phyloP scores from a whole-genome alignment of 2,113 vertebrate species.

The Perca schrenkii region DNA sequence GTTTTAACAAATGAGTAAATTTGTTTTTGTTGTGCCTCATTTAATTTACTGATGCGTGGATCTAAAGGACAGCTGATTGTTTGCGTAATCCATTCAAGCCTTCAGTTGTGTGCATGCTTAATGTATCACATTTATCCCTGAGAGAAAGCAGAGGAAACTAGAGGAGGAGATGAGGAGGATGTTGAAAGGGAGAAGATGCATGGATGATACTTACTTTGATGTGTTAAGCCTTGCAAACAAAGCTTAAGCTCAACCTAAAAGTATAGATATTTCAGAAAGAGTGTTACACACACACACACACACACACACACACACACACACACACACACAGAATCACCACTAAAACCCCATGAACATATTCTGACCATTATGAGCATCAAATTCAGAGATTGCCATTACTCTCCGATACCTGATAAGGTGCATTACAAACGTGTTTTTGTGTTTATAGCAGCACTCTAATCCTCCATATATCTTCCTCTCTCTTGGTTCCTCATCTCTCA shows the following conservation, averaged over 20 bases:
- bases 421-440: slow-evolving; percentile 60
- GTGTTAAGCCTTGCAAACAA: slow-evolving; percentile 52
- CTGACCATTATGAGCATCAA: slow-evolving; percentile 14
- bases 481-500: slow-evolving; percentile 34
- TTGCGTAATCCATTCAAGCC: slow-evolving; percentile 44
- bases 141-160: slow-evolving; percentile 28
- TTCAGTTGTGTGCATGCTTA: slow-evolving; percentile 20
- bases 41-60: slow-evolving; percentile 25
- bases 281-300: neutral
- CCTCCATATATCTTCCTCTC: slow-evolving; percentile 44
- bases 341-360: neutral
- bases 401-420: slow-evolving; percentile 59
- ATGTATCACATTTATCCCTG: slow-evolving; percentile 21
- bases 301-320: neutral
- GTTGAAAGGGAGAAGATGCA: slow-evolving; percentile 30
- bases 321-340: slow-evolving; percentile 5
- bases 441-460: slow-evolving; percentile 43
- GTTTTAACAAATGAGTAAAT: slow-evolving; percentile 28
- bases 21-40: slow-evolving; percentile 29
- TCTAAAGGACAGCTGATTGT: slow-evolving; percentile 42
- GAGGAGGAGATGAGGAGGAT: slow-evolving; percentile 18
- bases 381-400: slow-evolving; percentile 41
- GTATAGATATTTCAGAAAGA: slow-evolving; percentile 33
- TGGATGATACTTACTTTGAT: slow-evolving; percentile 57
- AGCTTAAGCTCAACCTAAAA: slow-evolving; percentile 36